Evolutionary conservation across 2,888 invertebrate genomes (phyloP).

Genomic region (Apodemia mormo): DNA sequence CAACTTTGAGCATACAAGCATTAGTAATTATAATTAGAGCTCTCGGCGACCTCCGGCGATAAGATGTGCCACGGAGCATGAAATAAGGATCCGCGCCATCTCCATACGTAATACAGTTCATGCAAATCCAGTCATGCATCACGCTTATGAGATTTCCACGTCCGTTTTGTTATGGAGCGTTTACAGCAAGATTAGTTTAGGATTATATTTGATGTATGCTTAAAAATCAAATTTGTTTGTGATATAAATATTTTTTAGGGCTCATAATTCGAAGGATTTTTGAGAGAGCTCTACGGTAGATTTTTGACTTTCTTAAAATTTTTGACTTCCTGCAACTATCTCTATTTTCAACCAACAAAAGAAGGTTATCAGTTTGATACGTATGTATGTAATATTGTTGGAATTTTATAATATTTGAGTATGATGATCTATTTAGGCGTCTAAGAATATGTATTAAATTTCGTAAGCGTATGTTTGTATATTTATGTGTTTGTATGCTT

Average conservation of each 20-base stretch:
- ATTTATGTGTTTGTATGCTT: too few relatives aligned
- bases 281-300: too few relatives aligned
- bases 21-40: conserved; percentile 76
- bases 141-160: conserved; percentile 38
- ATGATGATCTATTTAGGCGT: too few relatives aligned
- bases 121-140: conserved; percentile 68
- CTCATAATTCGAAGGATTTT: too few relatives aligned
- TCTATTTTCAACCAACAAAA: too few relatives aligned
- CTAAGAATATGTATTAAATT: too few relatives aligned
- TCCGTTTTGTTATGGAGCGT: conserved; percentile 20
- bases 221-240: neutral
- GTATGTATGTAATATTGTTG: too few relatives aligned
- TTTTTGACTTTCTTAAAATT: too few relatives aligned
- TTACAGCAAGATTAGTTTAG: conserved; percentile 7
- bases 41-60: conserved; percentile 70
- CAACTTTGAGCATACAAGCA: conserved; percentile 66
- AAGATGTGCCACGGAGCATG: conserved; percentile 76
- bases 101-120: conserved; percentile 56
- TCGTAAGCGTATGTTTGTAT: too few relatives aligned
- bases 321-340: too few relatives aligned
- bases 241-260: neutral
- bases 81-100: conserved; percentile 67
- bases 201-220: neutral
- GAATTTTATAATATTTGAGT: too few relatives aligned
- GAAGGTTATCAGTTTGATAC: too few relatives aligned